Conservation (phyloP, 2,113 vertebrate species). For the Hiodon alosoides region DNA sequence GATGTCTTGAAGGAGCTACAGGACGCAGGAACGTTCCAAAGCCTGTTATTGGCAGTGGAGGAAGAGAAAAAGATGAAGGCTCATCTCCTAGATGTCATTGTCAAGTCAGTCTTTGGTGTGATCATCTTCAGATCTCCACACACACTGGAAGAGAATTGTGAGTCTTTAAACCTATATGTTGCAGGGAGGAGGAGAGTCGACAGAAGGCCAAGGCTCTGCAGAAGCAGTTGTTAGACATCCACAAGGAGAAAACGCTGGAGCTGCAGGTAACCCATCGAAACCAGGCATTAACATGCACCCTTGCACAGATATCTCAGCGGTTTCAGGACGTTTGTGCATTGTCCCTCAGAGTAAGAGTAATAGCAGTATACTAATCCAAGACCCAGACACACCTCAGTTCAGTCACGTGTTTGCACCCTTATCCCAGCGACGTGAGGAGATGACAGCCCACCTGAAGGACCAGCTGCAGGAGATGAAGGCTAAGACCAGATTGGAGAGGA, state of each 20-base stretch:
- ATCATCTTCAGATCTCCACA: background rate
- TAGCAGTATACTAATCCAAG: too few species aligned
- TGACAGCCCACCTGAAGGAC: slow-evolving; percentile 61
- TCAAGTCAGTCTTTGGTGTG: slow-evolving; percentile 55
- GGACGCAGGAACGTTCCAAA: slow-evolving; percentile 54
- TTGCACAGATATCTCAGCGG: background rate
- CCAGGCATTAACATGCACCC: too few species aligned
- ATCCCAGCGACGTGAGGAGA: slow-evolving; percentile 52
- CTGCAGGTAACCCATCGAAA: slow-evolving; percentile 58
- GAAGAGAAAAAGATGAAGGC: slow-evolving; percentile 58
- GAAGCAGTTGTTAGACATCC: slow-evolving; percentile 65
- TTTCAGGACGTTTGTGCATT: background rate
- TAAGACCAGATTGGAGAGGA: slow-evolving; percentile 54
- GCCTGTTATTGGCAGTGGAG: slow-evolving; percentile 52
- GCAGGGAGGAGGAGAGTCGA: slow-evolving; percentile 67
- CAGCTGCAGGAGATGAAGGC: slow-evolving; percentile 66
- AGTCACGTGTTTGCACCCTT: background rate
- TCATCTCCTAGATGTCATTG: slow-evolving; percentile 53
- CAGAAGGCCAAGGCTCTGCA: slow-evolving; percentile 61
- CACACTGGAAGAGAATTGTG: background rate
- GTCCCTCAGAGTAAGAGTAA: too few species aligned
- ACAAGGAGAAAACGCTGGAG: slow-evolving; percentile 59
- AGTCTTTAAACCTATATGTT: slow-evolving; percentile 21
- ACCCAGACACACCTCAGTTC: background rate
- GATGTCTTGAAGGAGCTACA: slow-evolving; percentile 52